Conservation (phyloP, 2,797 vertebrate species). For the Centropyge bicolor region DNA sequence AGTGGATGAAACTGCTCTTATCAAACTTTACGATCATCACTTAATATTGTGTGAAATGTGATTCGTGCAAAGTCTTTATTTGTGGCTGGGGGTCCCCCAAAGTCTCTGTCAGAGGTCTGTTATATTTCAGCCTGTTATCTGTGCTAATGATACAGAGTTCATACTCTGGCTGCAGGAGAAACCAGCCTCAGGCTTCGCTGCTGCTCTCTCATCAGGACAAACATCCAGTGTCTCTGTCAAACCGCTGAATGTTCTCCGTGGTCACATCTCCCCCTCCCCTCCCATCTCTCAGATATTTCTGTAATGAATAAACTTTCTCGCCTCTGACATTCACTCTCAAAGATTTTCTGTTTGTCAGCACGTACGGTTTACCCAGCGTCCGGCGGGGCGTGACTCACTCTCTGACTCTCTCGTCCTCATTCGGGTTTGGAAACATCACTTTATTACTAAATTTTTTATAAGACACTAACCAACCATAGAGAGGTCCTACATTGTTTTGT, state of each 20-base stretch:
- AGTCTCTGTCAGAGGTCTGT: neutral
- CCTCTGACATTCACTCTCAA: slow-evolving; percentile 31
- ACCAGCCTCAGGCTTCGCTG: neutral
- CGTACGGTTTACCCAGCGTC: slow-evolving; percentile 35
- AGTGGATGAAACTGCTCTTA: neutral
- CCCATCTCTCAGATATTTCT: slow-evolving; percentile 60
- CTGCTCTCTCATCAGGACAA: slow-evolving; percentile 52
- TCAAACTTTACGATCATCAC: neutral
- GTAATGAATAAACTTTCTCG: slow-evolving; percentile 58
- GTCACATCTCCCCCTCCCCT: slow-evolving; percentile 38
- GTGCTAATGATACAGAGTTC: neutral
- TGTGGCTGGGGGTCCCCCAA: neutral
- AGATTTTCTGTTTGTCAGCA: slow-evolving; percentile 54
- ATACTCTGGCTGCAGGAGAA: neutral
- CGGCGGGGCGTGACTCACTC: slow-evolving; percentile 29
- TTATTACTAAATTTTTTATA: slow-evolving; percentile 18
- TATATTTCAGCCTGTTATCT: neutral
- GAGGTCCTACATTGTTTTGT: neutral
- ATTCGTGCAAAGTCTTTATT: neutral
- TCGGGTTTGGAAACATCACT: slow-evolving; percentile 34
- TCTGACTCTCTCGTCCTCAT: slow-evolving; percentile 8
- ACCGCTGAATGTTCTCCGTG: slow-evolving; percentile 65
- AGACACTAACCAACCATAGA: neutral
- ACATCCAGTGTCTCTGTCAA: slow-evolving; percentile 42
- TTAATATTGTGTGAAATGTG: neutral